Evolutionary conservation across 1,140 invertebrate genomes (phyloP), one percentile per base, ranked within the genome.

Genomic region (Coptotermes formosanus): DNA sequence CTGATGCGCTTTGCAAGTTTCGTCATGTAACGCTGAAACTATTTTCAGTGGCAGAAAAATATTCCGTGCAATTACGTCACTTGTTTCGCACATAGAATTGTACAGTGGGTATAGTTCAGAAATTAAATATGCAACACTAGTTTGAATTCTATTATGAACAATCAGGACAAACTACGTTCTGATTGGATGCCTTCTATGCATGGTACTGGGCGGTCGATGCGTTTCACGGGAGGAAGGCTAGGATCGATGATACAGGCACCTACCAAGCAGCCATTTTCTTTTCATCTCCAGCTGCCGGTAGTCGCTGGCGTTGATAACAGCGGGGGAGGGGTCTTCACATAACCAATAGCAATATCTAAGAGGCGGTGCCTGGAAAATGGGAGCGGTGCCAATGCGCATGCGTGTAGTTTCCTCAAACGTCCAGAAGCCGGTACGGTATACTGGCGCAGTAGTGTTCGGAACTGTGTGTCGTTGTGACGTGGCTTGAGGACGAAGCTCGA

Each of bases 261-360:
- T 32, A 8, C 52, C 23, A 16, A 59, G 85, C 85, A 69, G 85
- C 85, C 85, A 69, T 85, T 75, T 85, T 75, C 85, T 59, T 85
- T 59, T 32, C 84, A 85, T 55, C 44, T 48, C 11, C 30, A 38
- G 84, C 52, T 88, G 85, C 87, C 88, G 86, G 87, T 85, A 86
- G 88, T 86, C 87, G 88, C 89, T 87, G 88, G 89, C 88, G 88
- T 86, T 85, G 88, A 89, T 86, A 38, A 85, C 82, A 86, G 86
- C 88, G 88, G 85, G 82, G 82, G 85, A 86, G 87, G 85, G 86
- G 82, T 85, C 86, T 87, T 83, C 83, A 83, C 82, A 85, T 25
- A 89, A 87, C 87, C 89, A 89, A 87, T 91, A 91, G 91, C 91
- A 91, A 87, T 88, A 89, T 88, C 87, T 89, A 89, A 14, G 23